phyloP scores from a whole-genome alignment of 2,797 vertebrate genomes.

The Lagorchestes hirsutus region DNA sequence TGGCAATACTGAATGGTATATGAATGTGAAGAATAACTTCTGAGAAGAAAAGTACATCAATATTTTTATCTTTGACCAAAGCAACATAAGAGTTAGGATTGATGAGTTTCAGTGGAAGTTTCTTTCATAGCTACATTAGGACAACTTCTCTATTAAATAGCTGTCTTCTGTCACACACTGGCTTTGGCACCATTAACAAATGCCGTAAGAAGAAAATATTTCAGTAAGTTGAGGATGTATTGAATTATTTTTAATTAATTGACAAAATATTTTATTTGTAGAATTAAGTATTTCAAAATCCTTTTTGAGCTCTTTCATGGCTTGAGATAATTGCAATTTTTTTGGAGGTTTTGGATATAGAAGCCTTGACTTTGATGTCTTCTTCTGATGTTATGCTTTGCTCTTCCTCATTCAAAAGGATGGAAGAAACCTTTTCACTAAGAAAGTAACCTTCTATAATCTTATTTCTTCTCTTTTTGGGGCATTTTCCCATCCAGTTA shows the following conservation, averaged over 20 bases:
- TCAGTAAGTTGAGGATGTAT: neutral
- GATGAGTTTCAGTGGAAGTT: neutral
- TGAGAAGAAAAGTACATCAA: slow-evolving; percentile 53
- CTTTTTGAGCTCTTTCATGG: no score
- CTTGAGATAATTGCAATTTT: no score
- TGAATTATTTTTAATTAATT: neutral
- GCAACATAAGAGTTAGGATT: slow-evolving; percentile 49
- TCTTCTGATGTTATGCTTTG: no score
- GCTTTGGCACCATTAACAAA: slow-evolving; percentile 28
- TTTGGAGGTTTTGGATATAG: no score
- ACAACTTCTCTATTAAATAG: slow-evolving; percentile 48
- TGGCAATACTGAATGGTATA: slow-evolving; percentile 63
- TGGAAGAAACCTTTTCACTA: no score
- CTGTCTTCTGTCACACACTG: neutral
- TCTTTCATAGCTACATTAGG: neutral
- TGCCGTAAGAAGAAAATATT: neutral
- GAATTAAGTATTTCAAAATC: no score
- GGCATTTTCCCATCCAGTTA: no score
- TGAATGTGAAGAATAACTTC: slow-evolving; percentile 62
- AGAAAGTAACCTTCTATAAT: no score
- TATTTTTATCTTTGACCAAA: slow-evolving; percentile 62
- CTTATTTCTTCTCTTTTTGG: no score
- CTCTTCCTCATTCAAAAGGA: no score
- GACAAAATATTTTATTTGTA: neutral
- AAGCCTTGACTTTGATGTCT: no score